Evolutionary conservation across 2,797 vertebrate genomes (phyloP).

Genomic region (Tinamus major): DNA sequence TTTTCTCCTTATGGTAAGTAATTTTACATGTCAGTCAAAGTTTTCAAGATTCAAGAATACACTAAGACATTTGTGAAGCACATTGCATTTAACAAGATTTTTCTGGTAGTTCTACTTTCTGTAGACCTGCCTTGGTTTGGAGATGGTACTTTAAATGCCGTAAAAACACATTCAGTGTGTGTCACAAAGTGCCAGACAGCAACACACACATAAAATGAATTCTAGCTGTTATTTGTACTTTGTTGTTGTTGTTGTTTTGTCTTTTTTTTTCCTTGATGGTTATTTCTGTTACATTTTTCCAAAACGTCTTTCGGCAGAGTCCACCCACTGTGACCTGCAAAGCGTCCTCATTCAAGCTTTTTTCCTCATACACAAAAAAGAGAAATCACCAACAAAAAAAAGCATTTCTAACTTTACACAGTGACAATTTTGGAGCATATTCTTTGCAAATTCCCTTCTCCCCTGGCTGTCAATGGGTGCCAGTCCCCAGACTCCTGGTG

Average conservation of each 20-base stretch:
- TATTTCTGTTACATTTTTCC: not conserved
- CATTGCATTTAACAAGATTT: too few relatives aligned
- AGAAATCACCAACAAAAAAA: not conserved
- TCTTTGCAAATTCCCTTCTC: not conserved
- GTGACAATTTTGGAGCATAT: not conserved
- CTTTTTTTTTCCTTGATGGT: fast-evolving
- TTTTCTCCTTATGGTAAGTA: not conserved
- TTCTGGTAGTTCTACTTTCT: too few relatives aligned
- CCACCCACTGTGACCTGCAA: fast-evolving
- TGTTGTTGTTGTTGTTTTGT: not conserved
- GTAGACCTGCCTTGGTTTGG: not conserved
- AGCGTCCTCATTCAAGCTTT: not conserved
- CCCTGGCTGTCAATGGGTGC: not conserved
- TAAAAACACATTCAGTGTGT: not conserved
- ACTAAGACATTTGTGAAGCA: not conserved
- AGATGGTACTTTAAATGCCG: not conserved
- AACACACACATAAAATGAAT: not conserved
- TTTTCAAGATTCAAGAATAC: not conserved
- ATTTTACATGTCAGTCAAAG: not conserved
- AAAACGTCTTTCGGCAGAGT: not conserved
- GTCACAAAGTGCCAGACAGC: not conserved
- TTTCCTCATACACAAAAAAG: not conserved
- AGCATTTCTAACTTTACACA: not conserved
- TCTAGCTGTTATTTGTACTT: not conserved
- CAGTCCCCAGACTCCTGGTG: not conserved